These are phyloP conservation scores for Acridotheres tristis DNA, from an alignment of 2,797 vertebrate genomes.

Conservation along the genomic window DNA sequence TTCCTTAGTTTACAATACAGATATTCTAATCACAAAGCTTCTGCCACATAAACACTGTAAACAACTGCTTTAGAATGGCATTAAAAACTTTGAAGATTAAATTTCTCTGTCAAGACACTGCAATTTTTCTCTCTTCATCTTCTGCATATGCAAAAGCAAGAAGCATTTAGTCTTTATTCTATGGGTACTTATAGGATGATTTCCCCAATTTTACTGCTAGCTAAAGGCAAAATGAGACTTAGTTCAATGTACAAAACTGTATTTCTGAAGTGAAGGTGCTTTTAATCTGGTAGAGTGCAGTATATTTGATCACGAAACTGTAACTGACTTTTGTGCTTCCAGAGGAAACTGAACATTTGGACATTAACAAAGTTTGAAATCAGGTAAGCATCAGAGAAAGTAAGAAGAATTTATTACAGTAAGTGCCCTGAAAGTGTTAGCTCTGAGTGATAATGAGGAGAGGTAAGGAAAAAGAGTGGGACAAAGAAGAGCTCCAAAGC, in stretches of 20 bases:
- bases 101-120: not conserved
- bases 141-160: not conserved
- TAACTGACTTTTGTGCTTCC: not conserved
- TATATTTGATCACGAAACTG: not conserved
- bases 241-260: not conserved
- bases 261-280: not conserved
- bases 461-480: not conserved
- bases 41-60: not conserved
- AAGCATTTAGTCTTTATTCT: not conserved
- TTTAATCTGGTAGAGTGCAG: not conserved
- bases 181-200: not conserved
- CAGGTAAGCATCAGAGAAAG: not conserved
- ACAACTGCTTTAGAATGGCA: not conserved
- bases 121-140: not conserved
- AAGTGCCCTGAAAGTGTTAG: not conserved
- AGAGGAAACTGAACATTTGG: not conserved
- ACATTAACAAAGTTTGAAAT: not conserved
- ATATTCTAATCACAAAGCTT: not conserved
- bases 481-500: not conserved
- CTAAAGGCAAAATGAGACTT: not conserved
- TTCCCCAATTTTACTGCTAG: not conserved
- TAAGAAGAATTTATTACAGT: not conserved
- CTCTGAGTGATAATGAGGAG: not conserved
- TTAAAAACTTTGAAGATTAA: not conserved
- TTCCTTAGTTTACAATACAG: not conserved